phyloP scores from a whole-genome alignment of 2,113 vertebrate species.

The Meleagris gallopavo region DNA sequence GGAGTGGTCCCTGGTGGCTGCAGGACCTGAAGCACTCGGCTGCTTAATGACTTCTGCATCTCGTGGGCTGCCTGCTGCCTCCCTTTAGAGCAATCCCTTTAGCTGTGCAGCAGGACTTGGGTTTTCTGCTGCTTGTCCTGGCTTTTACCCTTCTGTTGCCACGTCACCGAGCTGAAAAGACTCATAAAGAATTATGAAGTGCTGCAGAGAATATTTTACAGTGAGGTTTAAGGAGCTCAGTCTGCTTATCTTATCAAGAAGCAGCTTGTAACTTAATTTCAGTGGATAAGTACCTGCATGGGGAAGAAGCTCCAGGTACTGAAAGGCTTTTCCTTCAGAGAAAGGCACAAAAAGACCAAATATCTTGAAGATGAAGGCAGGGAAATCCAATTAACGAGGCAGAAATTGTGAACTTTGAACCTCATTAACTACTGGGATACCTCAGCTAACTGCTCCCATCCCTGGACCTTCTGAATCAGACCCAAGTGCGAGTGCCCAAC shows the following conservation, averaged over 20 bases:
- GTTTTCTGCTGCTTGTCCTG: background rate
- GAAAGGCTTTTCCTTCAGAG: background rate
- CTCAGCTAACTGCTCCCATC: accelerated
- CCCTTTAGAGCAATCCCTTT: background rate
- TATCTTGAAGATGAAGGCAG: background rate
- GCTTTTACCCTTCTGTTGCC: background rate
- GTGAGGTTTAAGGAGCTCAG: background rate
- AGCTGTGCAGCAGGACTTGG: background rate
- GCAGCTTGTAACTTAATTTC: constrained; percentile 46
- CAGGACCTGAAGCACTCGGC: background rate
- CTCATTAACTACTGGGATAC: background rate
- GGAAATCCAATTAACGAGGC: constrained; percentile 15
- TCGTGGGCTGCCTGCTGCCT: background rate
- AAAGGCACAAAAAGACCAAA: background rate
- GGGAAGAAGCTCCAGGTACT: background rate
- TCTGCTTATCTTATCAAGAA: constrained; percentile 43
- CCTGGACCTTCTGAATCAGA: background rate
- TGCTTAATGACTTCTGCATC: background rate
- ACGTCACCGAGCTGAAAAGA: constrained; percentile 5
- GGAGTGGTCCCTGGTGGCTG: background rate
- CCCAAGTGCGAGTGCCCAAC: accelerated
- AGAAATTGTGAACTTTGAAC: background rate
- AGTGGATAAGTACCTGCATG: background rate
- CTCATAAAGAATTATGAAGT: constrained; percentile 31
- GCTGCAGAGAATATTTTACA: constrained; percentile 22